Base-by-base conservation (phyloP, 2,888 invertebrate species). In the Agrilus biguttatus region DNA sequence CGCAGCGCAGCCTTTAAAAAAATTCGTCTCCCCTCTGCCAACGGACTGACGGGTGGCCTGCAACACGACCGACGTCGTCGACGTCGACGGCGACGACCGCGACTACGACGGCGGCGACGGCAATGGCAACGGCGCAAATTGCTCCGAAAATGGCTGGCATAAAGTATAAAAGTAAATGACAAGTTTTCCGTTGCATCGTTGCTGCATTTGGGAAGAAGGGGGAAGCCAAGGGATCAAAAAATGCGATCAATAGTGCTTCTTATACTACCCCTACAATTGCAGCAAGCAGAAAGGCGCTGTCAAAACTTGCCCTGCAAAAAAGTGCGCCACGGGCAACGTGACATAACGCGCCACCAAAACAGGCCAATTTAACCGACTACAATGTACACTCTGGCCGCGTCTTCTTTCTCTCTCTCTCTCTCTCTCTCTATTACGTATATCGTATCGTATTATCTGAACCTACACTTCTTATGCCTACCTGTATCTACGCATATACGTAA, bases 191-290 rank as follows among this genome's bases (percentile, higher is more conserved):
- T 50, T 53, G 55, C 53, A 55, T 47, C 52, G 53, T 54, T 47
- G 52, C 51, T 51, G 54, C 53, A 53, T 52, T 52, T 54, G 49
- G 53, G 50, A 48, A 48, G 49, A 45, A 44, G 46, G 48, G 54
- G 50, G 51, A 57, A 56, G 61, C 60, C 62, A 62, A 60, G 63
- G 67, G 64, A 67, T 66, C 65, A 66, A 67, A 67, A 67, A 67
- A 65, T 66, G 63, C 67, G 67, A 67, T 67, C 67, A 66, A 67
- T 67, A 67, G 62, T 60, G 62, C 57, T 51, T 51, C 53, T 62
- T 57, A 63, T 66, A 65, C 66, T 48, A 50, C 61, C 62, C 61
- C 62, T 63, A 65, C 67, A 65, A 63, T 63, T 63, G 65, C 63
- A 61, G 65, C 63, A 61, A 61, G 65, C 63, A 61, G 60, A 58